Evolutionary conservation across 1,140 invertebrate species (phyloP), one percentile per base, ranked within the genome.

Genomic region (Bombus confusus): DNA sequence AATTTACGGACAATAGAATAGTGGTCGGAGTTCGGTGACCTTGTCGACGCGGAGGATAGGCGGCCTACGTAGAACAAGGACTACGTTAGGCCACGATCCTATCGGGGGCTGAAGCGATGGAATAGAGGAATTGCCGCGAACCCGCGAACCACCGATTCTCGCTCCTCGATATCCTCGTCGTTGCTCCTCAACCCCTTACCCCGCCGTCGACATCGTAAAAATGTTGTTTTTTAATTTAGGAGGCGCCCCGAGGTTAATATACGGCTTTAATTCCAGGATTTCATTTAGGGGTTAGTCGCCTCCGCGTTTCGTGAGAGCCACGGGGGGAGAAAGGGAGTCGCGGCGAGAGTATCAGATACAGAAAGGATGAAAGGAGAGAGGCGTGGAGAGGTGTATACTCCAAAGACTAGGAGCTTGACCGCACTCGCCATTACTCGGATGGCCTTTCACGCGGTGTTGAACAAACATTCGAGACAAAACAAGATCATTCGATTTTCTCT

Each of bases 161-260:
- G 43, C 81, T 81, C 83, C 59, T 82, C 79, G 73, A 80, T 78
- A 80, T 83, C 52, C 86, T 80, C 82, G 84, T 78, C 83, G 86
- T 80, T 72, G 68, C 77, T 71, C 62, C 52, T n/a, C 34, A 37
- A 31, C 34, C 6, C 43, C 37, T 41, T 18, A 18, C 12, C 34
- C 13, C 52, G 69, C 69, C 84, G 75, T 37, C 39, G 84, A 74
- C 78, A 59, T 91, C 92, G 90, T 94, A 92, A 95, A 88, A 93
- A 94, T 94, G 94, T 95, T 94, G 94, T 94, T 94, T 95, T 95
- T 94, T 94, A 94, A 95, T 94, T 95, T 95, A 93, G 89, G 90
- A 92, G 91, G 92, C 87, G 89, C 91, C 88, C 76, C 86, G 89
- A 84, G 92, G 92, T 94, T 95, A 94, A 95, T 95, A 94, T 95